These are phyloP conservation scores for Seladonia tumulorum DNA, from an alignment of 2,888 invertebrate species.

Conservation along the genomic window DNA sequence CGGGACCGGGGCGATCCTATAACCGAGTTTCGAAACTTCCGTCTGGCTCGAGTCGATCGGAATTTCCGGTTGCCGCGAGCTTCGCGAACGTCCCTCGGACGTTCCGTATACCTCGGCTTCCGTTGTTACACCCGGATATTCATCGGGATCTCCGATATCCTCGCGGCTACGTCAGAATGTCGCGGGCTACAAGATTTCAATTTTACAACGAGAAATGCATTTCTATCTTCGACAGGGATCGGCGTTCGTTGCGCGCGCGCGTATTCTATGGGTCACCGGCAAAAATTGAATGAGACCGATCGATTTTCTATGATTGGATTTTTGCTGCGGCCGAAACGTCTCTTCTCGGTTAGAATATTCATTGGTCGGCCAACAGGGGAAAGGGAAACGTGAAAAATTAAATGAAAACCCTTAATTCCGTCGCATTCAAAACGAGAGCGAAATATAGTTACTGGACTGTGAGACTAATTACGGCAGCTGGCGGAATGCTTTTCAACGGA, in stretches of 20 bases:
- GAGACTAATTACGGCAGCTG: too few relatives aligned
- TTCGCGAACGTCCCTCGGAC: neutral
- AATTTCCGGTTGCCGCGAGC: constrained; percentile 2
- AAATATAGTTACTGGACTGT: too few relatives aligned
- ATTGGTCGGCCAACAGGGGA: neutral
- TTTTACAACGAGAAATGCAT: neutral
- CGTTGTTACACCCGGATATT: neutral
- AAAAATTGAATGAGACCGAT: neutral
- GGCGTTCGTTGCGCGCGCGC: neutral
- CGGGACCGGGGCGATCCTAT: neutral
- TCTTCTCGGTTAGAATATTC: neutral
- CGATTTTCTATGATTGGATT: constrained; percentile 4
- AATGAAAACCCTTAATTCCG: neutral
- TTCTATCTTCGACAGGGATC: neutral
- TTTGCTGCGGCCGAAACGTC: neutral
- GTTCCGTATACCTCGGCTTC: neutral
- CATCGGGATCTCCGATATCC: neutral
- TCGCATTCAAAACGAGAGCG: neutral
- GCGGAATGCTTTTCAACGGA: too few relatives aligned
- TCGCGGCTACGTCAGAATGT: neutral
- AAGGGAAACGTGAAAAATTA: neutral
- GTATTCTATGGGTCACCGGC: neutral
- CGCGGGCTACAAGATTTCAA: constrained; percentile 12
- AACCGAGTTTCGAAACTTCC: constrained; percentile 34
- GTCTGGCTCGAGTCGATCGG: neutral